Percentiles rank a stretch among this genome's conserved stretches.
These are phyloP conservation scores for Brachystomella parvula DNA, from an alignment of 1,140 invertebrate genomes.

Conservation along the genomic window DNA sequence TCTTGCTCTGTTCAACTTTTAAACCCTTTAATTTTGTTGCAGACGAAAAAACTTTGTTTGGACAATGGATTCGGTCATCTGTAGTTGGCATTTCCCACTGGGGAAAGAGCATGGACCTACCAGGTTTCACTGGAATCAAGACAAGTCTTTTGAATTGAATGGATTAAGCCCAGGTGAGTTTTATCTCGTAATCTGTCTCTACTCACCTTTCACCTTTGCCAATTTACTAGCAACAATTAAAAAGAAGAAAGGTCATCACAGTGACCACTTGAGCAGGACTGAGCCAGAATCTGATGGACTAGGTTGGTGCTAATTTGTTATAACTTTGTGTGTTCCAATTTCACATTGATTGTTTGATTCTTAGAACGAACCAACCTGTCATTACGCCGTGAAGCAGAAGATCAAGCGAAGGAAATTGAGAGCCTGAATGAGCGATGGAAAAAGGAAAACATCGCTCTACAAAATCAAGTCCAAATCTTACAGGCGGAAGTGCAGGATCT, in stretches of 20 bases:
- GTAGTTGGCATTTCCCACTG: conserved; percentile 9
- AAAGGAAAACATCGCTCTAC: too few species aligned
- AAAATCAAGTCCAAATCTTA: too few species aligned
- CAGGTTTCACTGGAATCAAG: not conserved
- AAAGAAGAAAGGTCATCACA: not conserved
- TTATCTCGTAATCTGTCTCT: not conserved
- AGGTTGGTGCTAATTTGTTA: too few species aligned
- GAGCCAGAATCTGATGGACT: too few species aligned
- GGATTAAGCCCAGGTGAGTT: not conserved
- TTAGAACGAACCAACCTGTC: too few species aligned
- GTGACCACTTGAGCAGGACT: not conserved
- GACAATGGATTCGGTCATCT: not conserved
- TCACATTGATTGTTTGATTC: too few species aligned
- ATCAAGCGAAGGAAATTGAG: too few species aligned
- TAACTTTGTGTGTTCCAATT: too few species aligned
- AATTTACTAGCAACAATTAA: not conserved
- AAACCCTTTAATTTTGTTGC: not conserved
- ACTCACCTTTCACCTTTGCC: not conserved
- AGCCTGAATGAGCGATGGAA: too few species aligned
- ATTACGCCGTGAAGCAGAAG: too few species aligned
- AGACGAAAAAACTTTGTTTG: not conserved
- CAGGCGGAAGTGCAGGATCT: too few species aligned
- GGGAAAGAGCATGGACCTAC: conserved; percentile 3
- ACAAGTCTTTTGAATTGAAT: not conserved
- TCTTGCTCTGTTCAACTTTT: too few species aligned